Conservation (phyloP, 2,888 invertebrate species). For the Platycheirus rosarum region DNA sequence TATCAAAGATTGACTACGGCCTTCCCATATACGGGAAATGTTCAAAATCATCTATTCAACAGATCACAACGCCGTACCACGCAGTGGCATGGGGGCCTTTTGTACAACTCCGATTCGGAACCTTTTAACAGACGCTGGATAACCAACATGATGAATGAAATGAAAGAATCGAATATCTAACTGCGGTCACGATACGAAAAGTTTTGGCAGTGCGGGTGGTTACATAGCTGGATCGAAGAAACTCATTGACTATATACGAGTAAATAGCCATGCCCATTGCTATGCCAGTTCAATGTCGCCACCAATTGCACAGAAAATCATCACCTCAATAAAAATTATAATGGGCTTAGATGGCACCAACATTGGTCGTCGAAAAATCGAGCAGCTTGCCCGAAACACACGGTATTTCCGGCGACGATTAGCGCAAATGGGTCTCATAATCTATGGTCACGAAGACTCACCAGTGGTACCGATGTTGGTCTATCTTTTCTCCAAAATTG, state of each 20-base stretch:
- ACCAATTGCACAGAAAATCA: conserved; percentile 94
- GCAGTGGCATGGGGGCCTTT: too few relatives aligned
- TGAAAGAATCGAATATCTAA: too few relatives aligned
- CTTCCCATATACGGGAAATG: too few relatives aligned
- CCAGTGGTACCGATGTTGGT: conserved; percentile 98
- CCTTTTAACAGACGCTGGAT: too few relatives aligned
- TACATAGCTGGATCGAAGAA: conserved; percentile 95
- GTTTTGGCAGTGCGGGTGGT: conserved; percentile 98
- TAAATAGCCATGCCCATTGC: conserved; percentile 91
- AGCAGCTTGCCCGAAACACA: conserved; percentile 90
- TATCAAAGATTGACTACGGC: too few relatives aligned
- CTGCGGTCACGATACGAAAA: too few relatives aligned
- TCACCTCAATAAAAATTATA: conserved; percentile 93
- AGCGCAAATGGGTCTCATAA: conserved; percentile 94
- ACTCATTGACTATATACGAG: conserved; percentile 90
- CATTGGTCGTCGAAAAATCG: conserved; percentile 87
- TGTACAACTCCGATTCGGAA: too few relatives aligned
- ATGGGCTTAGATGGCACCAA: conserved; percentile 91
- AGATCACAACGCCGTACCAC: too few relatives aligned
- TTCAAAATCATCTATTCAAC: too few relatives aligned
- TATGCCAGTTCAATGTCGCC: conserved; percentile 96
- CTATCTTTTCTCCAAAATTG: conserved; percentile 97
- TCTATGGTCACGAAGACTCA: conserved; percentile 96
- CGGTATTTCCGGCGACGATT: conserved; percentile 90
- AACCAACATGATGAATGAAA: too few relatives aligned